A percentile compares a stretch with the other conserved stretches of the same genome.
Conservation (phyloP, 30 jellyfish, hydroid and myxozoan genomes). For the Chironex yamaguchii region DNA sequence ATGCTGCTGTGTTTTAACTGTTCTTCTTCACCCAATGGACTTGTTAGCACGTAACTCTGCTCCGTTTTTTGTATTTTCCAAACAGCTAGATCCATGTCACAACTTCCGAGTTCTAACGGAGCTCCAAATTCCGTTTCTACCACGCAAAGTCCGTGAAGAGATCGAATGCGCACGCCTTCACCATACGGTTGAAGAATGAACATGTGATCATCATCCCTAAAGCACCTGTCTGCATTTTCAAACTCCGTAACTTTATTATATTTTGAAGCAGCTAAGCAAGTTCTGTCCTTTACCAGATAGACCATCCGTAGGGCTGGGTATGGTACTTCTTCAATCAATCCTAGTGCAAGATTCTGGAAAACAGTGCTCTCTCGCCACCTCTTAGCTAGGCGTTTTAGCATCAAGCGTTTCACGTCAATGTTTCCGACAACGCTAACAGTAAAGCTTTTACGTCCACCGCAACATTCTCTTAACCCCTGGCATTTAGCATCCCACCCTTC, state of each 20-base stretch:
- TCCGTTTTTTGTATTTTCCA: too few relatives aligned
- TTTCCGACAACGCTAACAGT: slow-evolving; percentile 39
- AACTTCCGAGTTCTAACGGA: too few relatives aligned
- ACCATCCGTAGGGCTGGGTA: background rate
- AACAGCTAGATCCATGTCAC: too few relatives aligned
- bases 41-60: too few relatives aligned
- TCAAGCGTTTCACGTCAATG: slow-evolving; percentile 7
- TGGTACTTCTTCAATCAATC: background rate
- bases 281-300: background rate
- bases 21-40: too few relatives aligned
- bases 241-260: background rate
- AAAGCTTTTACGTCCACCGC: slow-evolving; percentile 10
- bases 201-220: too few relatives aligned
- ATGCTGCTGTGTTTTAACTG: too few relatives aligned
- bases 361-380: background rate
- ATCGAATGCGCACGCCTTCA: too few relatives aligned
- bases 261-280: background rate
- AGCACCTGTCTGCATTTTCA: background rate
- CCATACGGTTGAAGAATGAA: too few relatives aligned
- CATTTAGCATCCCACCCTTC: slow-evolving; percentile 3
- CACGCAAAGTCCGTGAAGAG: too few relatives aligned
- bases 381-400: background rate
- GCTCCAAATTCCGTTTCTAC: too few relatives aligned
- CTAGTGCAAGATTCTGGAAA: background rate
- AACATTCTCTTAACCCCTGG: background rate